Conservation (phyloP, 2,888 invertebrate species). For the Eretmocerus hayati region DNA sequence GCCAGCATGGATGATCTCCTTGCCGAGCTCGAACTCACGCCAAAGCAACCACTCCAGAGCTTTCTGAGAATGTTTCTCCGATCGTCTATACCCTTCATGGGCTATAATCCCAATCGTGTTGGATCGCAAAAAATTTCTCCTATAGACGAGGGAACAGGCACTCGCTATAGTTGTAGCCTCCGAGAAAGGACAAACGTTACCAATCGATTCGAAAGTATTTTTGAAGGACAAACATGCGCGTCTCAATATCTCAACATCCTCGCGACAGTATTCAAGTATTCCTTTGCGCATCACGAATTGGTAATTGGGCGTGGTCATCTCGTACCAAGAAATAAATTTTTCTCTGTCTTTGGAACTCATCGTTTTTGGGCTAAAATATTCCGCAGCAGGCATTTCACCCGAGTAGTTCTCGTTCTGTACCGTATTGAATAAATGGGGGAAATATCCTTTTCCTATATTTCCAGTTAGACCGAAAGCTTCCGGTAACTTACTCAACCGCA, state of each 20-base stretch:
- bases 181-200: not conserved
- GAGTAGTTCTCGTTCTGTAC: not conserved
- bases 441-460: not conserved
- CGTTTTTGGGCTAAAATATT: not conserved
- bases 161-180: not conserved
- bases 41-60: slow-evolving; percentile 11
- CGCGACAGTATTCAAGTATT: slow-evolving; percentile 23
- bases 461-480: not conserved
- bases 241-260: slow-evolving; percentile 24
- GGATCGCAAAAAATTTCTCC: slow-evolving; percentile 14
- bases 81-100: not conserved
- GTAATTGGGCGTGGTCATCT: not conserved
- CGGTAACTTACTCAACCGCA: not conserved
- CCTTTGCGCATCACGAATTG: too few species aligned
- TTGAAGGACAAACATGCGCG: slow-evolving; percentile 23
- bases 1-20: not conserved
- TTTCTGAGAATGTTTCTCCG: not conserved
- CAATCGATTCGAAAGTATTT: not conserved
- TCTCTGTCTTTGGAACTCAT: not conserved
- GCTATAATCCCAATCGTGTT: slow-evolving; percentile 22
- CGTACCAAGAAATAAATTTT: not conserved
- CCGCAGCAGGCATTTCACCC: not conserved
- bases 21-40: slow-evolving; percentile 7
- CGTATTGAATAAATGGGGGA: not conserved
- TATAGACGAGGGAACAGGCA: not conserved